These are phyloP conservation scores for Sciurus carolinensis DNA, from an alignment of 2,797 vertebrate species.

Conservation along the genomic window DNA sequence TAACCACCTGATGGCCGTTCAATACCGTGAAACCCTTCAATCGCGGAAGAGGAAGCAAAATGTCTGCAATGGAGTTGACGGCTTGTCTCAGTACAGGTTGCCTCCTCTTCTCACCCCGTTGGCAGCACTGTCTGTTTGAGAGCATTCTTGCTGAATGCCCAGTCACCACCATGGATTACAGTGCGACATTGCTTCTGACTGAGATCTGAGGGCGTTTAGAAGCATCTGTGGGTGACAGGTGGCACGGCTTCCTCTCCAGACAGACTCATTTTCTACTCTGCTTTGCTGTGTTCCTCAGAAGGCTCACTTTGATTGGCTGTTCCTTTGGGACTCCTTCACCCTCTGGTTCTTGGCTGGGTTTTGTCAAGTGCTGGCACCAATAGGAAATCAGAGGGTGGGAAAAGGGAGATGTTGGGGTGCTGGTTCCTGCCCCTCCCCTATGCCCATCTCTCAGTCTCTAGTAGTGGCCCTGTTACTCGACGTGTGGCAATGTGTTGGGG, in stretches of 20 bases:
- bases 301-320: too few relatives aligned
- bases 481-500: background rate
- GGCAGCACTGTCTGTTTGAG: background rate
- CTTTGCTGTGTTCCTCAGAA: background rate
- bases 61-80: background rate
- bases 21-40: background rate
- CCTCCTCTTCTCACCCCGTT: background rate
- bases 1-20: background rate
- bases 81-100: background rate
- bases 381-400: background rate
- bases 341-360: background rate
- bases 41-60: background rate
- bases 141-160: background rate
- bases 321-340: background rate
- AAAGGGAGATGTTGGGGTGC: background rate
- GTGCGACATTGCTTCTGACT: background rate
- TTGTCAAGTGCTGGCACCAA: background rate
- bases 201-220: background rate
- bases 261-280: background rate
- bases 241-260: background rate
- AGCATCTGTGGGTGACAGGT: background rate
- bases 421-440: background rate
- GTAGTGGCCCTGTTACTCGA: background rate
- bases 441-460: background rate
- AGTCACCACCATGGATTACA: background rate